Percentiles rank a stretch among this genome's conserved stretches.
Evolutionary conservation across 2,797 vertebrate species (phyloP).

Genomic region (Arctocebus calabarensis): DNA sequence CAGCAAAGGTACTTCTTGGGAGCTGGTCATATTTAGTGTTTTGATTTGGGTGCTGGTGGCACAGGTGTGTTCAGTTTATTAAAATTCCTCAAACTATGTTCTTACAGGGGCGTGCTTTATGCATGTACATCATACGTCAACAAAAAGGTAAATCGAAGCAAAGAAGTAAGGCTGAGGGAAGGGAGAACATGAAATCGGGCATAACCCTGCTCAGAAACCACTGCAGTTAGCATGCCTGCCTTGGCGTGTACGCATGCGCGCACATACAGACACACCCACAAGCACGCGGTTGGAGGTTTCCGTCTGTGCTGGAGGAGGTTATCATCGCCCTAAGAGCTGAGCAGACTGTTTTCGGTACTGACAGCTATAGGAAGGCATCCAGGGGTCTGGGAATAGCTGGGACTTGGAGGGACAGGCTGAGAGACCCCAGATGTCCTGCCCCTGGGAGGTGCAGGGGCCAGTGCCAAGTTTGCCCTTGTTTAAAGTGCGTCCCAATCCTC

Average conservation of each 20-base stretch:
- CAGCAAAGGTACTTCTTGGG: not conserved
- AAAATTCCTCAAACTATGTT: not conserved
- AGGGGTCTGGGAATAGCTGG: not conserved
- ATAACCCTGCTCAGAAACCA: not conserved
- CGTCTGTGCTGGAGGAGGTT: not conserved
- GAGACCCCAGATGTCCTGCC: too few relatives aligned
- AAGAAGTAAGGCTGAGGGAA: not conserved
- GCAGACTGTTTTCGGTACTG: too few relatives aligned
- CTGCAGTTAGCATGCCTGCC: not conserved
- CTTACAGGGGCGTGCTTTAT: not conserved
- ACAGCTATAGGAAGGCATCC: accelerated
- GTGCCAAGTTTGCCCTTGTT: not conserved
- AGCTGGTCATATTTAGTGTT: not conserved
- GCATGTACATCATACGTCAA: not conserved
- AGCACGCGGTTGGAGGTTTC: not conserved
- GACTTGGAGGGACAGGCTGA: not conserved
- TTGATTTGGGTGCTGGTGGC: not conserved
- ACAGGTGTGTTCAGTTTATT: not conserved
- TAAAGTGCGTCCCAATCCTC: not conserved
- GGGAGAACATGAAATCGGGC: not conserved
- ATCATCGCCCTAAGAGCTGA: not conserved
- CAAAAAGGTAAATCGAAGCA: not conserved
- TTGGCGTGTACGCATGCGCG: too few relatives aligned
- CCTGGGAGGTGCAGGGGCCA: not conserved
- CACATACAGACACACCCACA: not conserved